Base-by-base conservation (phyloP, 2,113 vertebrate genomes). In the Stercorarius parasiticus region DNA sequence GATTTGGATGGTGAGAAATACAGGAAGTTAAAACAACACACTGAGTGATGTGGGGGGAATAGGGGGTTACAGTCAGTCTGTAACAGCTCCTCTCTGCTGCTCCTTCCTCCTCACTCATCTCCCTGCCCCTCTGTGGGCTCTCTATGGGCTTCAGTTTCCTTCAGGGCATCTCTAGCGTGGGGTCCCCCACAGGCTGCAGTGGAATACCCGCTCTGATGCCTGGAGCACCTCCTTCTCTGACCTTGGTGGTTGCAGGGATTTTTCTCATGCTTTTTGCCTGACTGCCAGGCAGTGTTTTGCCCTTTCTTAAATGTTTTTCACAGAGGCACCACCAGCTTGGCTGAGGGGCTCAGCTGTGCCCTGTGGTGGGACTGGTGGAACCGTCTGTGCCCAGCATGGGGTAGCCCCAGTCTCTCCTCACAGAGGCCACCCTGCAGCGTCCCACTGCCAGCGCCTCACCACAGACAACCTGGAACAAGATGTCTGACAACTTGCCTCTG, bases 311-410 rank as follows among this genome's bases (percentile, higher is more conserved):
- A 5, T 36, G 5, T 61, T 22, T 66, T 34, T 17, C 25, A 42
- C 42, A 40, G 55, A 14, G 52, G 38, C 16, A 16, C 22, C 43
- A 52, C 9, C 17, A 32, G 6, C 11, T 52, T 43, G 38, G 30
- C n/a, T 4, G 16, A 11, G 17, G 45, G 40, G 34, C 61, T 59
- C 22, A 23, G 55, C 29, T 13, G 16, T 36, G 45, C 58, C 29
- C 2, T 0, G n/a, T 7, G 25, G 22, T 11, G 47, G 42, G 27
- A 27, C 45, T 9, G 6, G 6, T 7, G 7, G 61, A 69, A 34
- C 42, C 0, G 3, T n/a, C 40, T 7, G 38, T 64, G 22, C 16
- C 36, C 4, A n/a, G 15, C 34, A 13, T 2, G 9, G 5, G 5
- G 25, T 23, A 23, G 64, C 40, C 19, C 13, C 8, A 2, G 22